Conservation (phyloP, 2,888 invertebrate species). For the Clusia tigrina region DNA sequence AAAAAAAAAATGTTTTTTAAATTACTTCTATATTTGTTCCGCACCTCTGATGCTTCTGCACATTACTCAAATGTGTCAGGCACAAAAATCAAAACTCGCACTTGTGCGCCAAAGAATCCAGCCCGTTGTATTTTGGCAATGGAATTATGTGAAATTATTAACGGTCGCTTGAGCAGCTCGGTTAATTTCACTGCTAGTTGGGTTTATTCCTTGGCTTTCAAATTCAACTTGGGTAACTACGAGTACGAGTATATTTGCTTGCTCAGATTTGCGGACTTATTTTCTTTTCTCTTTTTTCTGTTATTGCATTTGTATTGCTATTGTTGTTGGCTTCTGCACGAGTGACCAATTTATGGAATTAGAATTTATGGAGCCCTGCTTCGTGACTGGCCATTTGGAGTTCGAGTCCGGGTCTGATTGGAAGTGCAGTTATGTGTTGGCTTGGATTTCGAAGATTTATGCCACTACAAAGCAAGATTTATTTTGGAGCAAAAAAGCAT, state of each 20-base stretch:
- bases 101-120: too few relatives aligned
- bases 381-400: constrained; percentile 5
- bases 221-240: not conserved
- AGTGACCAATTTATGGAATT: constrained; percentile 47
- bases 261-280: constrained; percentile 11
- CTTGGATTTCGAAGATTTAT: constrained; percentile 11
- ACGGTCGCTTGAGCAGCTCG: constrained; percentile 21
- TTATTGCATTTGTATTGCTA: not conserved
- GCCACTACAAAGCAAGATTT: not conserved
- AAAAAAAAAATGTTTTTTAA: too few relatives aligned
- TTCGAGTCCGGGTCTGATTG: not conserved
- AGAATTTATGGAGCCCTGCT: constrained; percentile 46
- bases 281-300: constrained; percentile 23
- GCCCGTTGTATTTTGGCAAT: too few relatives aligned
- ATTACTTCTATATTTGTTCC: too few relatives aligned
- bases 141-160: constrained; percentile 27
- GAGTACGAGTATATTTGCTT: not conserved
- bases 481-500: not conserved
- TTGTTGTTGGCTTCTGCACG: not conserved
- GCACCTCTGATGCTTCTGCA: too few relatives aligned
- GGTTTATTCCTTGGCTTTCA: constrained; percentile 2
- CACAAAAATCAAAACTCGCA: too few relatives aligned
- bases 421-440: not conserved
- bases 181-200: not conserved
- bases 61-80: too few relatives aligned